phyloP scores from a whole-genome alignment of 2,797 vertebrate genomes.

The Sandelia bainsii region DNA sequence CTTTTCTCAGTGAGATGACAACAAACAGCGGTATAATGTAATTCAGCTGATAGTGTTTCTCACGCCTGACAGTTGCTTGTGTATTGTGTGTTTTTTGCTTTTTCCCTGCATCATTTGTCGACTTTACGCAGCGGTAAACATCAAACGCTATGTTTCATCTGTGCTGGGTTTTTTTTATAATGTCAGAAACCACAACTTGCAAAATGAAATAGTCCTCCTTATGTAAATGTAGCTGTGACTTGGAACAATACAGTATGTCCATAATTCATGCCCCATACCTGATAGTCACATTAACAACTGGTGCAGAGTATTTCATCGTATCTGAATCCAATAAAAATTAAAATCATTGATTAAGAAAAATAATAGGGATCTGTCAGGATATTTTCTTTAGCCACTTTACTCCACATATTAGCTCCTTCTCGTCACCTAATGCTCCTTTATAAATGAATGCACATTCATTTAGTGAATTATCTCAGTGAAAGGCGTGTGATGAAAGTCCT shows the following conservation, averaged over 20 bases:
- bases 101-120: background rate
- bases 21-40: background rate
- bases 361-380: no score
- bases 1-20: background rate
- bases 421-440: constrained; percentile 7
- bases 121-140: background rate
- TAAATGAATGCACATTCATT: constrained; percentile 6
- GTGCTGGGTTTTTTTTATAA: background rate
- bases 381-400: no score
- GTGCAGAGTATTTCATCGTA: no score
- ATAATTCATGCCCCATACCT: no score
- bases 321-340: no score
- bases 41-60: background rate
- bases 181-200: constrained; percentile 12
- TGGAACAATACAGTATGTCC: background rate
- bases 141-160: constrained; percentile 10
- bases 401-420: background rate
- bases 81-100: background rate
- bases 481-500: background rate
- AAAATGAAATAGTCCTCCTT: background rate
- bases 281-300: no score
- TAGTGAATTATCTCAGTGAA: background rate
- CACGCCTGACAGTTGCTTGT: background rate
- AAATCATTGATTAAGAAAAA: no score
- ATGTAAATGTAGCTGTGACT: background rate